Evolutionary conservation across 2,113 vertebrate genomes (phyloP).

Genomic region (Crotalus horridus): DNA sequence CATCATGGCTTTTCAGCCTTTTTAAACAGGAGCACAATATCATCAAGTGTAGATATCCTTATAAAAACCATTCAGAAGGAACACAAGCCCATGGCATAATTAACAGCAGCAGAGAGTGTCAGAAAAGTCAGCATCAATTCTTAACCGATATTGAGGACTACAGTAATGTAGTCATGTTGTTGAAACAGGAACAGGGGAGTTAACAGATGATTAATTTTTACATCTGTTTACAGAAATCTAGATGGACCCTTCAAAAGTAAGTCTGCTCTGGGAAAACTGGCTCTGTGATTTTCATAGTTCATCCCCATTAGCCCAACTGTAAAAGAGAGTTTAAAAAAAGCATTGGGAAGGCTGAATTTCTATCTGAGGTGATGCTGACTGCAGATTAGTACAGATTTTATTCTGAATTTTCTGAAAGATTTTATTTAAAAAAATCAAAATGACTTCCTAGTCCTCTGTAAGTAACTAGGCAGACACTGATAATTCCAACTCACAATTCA

Average conservation of each 20-base stretch:
- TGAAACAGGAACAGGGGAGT: not conserved
- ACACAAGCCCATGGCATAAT: not conserved
- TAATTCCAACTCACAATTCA: not conserved
- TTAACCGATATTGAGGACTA: not conserved
- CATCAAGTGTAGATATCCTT: not conserved
- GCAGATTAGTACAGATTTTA: not conserved
- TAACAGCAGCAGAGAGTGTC: not conserved
- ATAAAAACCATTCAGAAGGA: not conserved
- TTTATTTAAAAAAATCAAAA: not conserved
- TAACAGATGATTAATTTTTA: not conserved
- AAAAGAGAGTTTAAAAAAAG: not conserved
- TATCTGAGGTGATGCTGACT: not conserved
- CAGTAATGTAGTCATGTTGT: not conserved
- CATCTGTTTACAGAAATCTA: not conserved
- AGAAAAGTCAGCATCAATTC: not conserved
- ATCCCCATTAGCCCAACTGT: not conserved
- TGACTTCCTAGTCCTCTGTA: not conserved
- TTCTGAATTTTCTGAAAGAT: not conserved
- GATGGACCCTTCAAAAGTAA: not conserved
- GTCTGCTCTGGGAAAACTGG: not conserved
- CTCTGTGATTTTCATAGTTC: not conserved
- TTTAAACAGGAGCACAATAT: not conserved
- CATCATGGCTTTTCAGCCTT: not conserved
- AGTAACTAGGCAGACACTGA: not conserved
- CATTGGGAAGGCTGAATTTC: not conserved